Base-by-base conservation (phyloP, 2,888 invertebrate genomes). In the Sinohyriopsis cumingii region DNA sequence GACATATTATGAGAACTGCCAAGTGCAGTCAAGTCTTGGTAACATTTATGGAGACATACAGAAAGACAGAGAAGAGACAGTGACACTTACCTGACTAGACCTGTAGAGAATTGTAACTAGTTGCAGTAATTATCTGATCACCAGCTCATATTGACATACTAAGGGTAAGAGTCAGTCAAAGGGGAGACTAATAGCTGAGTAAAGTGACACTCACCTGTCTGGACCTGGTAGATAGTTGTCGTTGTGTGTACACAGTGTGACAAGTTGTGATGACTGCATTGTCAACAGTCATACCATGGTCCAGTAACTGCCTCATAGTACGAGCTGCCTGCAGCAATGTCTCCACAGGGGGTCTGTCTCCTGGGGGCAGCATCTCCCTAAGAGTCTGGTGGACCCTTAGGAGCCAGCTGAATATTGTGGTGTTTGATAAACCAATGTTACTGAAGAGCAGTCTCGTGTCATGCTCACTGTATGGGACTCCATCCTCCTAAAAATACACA, bases 161-260 rank as follows among this genome's bases (percentile, higher is more conserved):
- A 9, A 22, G 20, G 6, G 9, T 19, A 15, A 20, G 19, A 12
- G 18, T 45, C 25, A 12, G 18, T 45, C 25, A n/a, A 54, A 54
- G 33, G 63, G 20, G n/a, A 20, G 55, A 54, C 53, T 63, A 20
- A 22, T 63, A 53, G 55, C 45, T 63, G 1, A 55, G n/a, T 15
- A 53, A 22, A 33, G 20, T 25, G 15, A 55, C 22, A 55, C 65
- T 90, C 67, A 84, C 86, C 79, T 82, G 67, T 77, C 76, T 81
- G 22, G 69, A 64, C 24, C 68, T 59, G 25, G 55, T 64, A 6
- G 91, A 90, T 5, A 92, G 84, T 18, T 92, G 91, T 56, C 92
- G 91, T 80, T 92, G 92, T 6, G 93, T 92, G 83, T 94, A 95
- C 20, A 94, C 93, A 84, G 94, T 94, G 0, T 89, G 80, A 64